Conservation (phyloP, 2,888 invertebrate genomes). For the Volucella bombylans region DNA sequence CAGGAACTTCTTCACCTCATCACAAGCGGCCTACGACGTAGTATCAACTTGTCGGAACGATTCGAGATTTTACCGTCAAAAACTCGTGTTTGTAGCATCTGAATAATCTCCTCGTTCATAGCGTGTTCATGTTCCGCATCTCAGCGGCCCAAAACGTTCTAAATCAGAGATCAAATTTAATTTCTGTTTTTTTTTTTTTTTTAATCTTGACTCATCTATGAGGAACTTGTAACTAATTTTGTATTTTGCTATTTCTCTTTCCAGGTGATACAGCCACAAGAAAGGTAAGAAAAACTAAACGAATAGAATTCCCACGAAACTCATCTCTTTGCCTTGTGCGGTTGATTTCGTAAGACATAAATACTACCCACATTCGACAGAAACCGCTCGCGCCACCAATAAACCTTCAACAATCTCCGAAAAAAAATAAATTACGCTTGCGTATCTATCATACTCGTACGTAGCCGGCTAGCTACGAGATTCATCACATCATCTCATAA, state of each 20-base stretch:
- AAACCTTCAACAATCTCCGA: constrained; percentile 34
- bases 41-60: constrained; percentile 40
- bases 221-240: constrained; percentile 31
- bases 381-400: constrained; percentile 25
- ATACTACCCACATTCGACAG: constrained; percentile 11
- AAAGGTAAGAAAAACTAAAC: constrained; percentile 50
- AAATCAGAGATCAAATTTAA: constrained; percentile 17
- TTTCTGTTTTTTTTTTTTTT: not conserved
- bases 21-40: constrained; percentile 43
- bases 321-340: constrained; percentile 13
- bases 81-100: not conserved
- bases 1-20: constrained; percentile 17
- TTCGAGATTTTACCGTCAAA: not conserved
- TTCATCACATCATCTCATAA: constrained; percentile 44
- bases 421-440: not conserved
- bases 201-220: constrained; percentile 36
- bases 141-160: constrained; percentile 13
- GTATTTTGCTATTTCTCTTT: constrained; percentile 10
- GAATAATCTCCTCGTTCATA: not conserved
- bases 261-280: constrained; percentile 53
- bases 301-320: constrained; percentile 60
- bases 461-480: too few species aligned
- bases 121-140: constrained; percentile 12
- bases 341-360: constrained; percentile 42
- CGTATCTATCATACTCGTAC: too few species aligned